phyloP scores from a whole-genome alignment of 2,888 invertebrate species.

The Chrysolina americana region DNA sequence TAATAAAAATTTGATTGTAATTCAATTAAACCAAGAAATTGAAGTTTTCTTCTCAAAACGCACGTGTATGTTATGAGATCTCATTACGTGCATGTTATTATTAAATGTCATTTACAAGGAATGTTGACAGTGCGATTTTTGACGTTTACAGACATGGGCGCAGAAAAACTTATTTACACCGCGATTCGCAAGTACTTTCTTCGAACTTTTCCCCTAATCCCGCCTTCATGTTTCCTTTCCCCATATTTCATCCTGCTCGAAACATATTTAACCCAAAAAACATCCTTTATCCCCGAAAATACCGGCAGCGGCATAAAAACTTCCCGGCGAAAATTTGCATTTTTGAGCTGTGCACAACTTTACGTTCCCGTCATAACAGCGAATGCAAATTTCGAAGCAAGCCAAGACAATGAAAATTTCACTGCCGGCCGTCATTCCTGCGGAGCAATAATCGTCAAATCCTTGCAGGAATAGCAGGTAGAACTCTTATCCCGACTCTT shows the following conservation, averaged over 20 bases:
- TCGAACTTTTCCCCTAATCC: slow-evolving; percentile 1
- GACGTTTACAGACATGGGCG: too few species aligned
- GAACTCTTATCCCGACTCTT: slow-evolving; percentile 59
- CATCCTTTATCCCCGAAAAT: slow-evolving; percentile 21
- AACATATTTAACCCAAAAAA: slow-evolving; percentile 29
- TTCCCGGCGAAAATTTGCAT: slow-evolving; percentile 42
- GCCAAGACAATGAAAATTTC: slow-evolving; percentile 57
- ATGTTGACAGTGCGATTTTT: too few species aligned
- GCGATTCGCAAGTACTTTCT: background rate
- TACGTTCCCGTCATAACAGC: slow-evolving; percentile 38
- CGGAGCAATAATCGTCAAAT: slow-evolving; percentile 62
- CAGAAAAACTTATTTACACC: too few species aligned
- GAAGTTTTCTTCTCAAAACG: too few species aligned
- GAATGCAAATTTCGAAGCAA: slow-evolving; percentile 43
- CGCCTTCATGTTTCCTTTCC: slow-evolving; percentile 10
- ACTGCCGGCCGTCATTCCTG: slow-evolving; percentile 57
- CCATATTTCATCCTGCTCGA: slow-evolving; percentile 26
- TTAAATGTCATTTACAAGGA: too few species aligned
- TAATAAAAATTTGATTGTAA: too few species aligned
- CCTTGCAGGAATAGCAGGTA: slow-evolving; percentile 57
- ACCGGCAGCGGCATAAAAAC: slow-evolving; percentile 37
- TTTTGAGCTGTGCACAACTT: slow-evolving; percentile 41
- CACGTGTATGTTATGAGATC: too few species aligned
- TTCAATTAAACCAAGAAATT: too few species aligned
- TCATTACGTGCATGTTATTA: too few species aligned